Conservation (phyloP, 2,797 vertebrate genomes). For the Eospalax fontanierii region DNA sequence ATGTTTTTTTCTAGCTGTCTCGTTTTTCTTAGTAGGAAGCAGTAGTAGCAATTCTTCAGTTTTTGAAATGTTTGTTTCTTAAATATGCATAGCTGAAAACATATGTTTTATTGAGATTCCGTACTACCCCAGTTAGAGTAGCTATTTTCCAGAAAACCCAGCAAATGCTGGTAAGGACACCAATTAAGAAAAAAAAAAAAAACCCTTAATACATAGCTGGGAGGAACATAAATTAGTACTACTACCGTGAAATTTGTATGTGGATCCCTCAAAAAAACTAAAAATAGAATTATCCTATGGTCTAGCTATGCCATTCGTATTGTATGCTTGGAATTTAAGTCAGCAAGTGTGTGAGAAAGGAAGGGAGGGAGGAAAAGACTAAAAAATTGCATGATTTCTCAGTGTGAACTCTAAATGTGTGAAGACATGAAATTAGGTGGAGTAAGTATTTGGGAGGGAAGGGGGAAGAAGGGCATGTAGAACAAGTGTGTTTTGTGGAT, state of each 20-base stretch:
- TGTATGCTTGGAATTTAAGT: not conserved
- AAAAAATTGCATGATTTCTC: not conserved
- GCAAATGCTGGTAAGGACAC: not conserved
- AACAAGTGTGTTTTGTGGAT: not conserved
- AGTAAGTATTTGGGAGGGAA: too few relatives aligned
- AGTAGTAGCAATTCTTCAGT: conserved; percentile 7
- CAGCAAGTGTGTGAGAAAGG: not conserved
- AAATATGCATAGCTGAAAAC: conserved; percentile 12
- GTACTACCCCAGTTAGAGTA: not conserved
- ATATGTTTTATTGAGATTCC: not conserved
- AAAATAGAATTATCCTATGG: not conserved
- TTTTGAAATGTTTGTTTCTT: conserved; percentile 53
- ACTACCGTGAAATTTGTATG: not conserved
- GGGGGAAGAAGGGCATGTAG: not conserved
- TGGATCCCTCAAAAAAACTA: not conserved
- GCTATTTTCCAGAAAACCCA: not conserved
- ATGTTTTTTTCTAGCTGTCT: not conserved
- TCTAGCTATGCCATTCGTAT: not conserved
- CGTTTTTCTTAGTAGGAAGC: conserved; percentile 13
- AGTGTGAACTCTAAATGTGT: not conserved
- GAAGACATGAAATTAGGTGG: not conserved
- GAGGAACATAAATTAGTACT: not conserved
- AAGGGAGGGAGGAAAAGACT: not conserved
- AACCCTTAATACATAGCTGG: not conserved
- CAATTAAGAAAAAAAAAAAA: not conserved